Evolutionary conservation across 1,140 invertebrate genomes (phyloP), one percentile per base, ranked within the genome.

Genomic region (Kradibia gibbosae): DNA sequence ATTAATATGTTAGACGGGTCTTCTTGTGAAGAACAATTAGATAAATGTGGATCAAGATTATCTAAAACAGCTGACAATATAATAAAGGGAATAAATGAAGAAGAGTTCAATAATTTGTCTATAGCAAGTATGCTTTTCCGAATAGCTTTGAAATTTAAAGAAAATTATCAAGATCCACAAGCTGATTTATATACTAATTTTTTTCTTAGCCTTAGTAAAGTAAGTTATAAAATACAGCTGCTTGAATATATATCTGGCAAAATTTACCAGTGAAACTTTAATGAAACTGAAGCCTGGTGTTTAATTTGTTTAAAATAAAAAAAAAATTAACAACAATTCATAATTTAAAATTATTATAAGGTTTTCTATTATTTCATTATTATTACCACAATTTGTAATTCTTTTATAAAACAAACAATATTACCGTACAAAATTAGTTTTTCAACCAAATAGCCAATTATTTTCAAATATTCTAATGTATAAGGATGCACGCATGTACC

Each of bases 1-100:
- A 84, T 96, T 17, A 94, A 96, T 89, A 88, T 88, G 55, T 91
- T 95, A 73, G 95, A 95, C 86, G 85, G 87, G 8, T 92, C 93
- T 81, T 89, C 85, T 85, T 94, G 94, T 22, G 94, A 94, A 88
- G 94, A 94, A 3, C 93, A 95, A 86, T 94, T 94, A 89, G 94
- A 94, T 3, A 94, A 95, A 87, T 94, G 93, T 88, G 95, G 95
- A 10, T 93, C 91, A 20, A 94, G 93, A 48, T 87, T 95, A 71
- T 88, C 91, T 28, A 85, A 86, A n/a, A 93, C 92, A 10, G 93
- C 94, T n/a, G 86, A 91, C 86, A 90, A 87, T 20, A 85, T 92
- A 78, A 87, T 88, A 85, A 60, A 39, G 53, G 86, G 83, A 22
- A 86, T 87, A 28, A 17, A 86, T 85, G 82, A 86, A 71, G 84